Percentiles rank a stretch among this genome's conserved stretches.
phyloP scores from a whole-genome alignment of 2,888 invertebrate genomes.

The Linyphia triangularis region DNA sequence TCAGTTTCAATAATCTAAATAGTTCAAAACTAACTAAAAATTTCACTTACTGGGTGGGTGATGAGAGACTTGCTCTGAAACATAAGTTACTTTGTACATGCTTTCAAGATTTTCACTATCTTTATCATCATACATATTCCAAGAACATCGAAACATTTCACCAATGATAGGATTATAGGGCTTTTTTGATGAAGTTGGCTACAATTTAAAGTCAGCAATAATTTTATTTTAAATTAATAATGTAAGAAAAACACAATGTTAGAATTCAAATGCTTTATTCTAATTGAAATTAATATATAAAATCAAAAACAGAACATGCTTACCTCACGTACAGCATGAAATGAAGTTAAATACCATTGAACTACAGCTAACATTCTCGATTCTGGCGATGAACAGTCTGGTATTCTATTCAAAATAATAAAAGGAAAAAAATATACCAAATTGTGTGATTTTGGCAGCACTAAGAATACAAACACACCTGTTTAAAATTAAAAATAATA shows the following conservation, averaged over 20 bases:
- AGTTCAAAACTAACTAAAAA: not conserved
- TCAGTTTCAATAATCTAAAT: not conserved
- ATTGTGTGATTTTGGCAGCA: too few species aligned
- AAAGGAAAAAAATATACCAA: too few species aligned
- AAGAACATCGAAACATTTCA: constrained; percentile 82
- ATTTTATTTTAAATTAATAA: too few species aligned
- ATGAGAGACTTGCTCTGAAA: constrained; percentile 99
- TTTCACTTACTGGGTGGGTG: constrained; percentile 91
- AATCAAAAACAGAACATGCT: not conserved
- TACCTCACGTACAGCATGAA: constrained; percentile 95
- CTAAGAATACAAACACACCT: too few species aligned
- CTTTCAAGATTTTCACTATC: constrained; percentile 39
- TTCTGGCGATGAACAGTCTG: constrained; percentile 89
- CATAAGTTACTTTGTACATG: constrained; percentile 89
- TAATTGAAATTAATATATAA: not conserved
- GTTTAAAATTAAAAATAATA: too few species aligned
- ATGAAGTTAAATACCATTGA: constrained; percentile 98
- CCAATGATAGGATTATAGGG: constrained; percentile 83
- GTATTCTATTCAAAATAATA: constrained; percentile 85
- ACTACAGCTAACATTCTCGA: constrained; percentile 96
- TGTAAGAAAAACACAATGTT: not conserved
- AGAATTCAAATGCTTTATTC: not conserved
- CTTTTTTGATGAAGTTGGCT: constrained; percentile 80
- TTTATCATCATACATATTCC: constrained; percentile 79
- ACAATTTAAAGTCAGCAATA: too few species aligned